A percentile compares a stretch with the other conserved stretches of the same genome.
phyloP scores from a whole-genome alignment of 2,888 invertebrate genomes.

The Melinopterus prodromus region DNA sequence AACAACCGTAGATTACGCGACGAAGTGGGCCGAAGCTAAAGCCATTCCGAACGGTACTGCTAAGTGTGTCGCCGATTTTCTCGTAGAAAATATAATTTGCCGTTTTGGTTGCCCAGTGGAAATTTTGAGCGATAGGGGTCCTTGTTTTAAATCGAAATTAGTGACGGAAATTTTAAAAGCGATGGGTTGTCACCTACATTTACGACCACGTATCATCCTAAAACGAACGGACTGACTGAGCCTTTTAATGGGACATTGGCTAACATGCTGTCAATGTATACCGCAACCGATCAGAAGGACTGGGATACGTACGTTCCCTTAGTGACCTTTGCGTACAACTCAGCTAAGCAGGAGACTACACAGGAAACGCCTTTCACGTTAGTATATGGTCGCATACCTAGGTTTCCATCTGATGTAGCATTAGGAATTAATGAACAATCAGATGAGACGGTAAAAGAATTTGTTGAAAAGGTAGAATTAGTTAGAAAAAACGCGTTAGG shows the following conservation, averaged over 20 bases:
- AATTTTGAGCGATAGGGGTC: conserved; percentile 11
- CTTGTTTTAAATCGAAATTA: neutral
- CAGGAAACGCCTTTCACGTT: neutral
- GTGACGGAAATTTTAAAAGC: conserved; percentile 26
- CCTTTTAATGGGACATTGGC: conserved; percentile 30
- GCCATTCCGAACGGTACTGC: conserved; percentile 29
- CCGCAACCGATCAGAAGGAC: conserved; percentile 12
- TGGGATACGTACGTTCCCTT: neutral
- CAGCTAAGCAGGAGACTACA: neutral
- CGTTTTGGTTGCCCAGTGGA: conserved; percentile 13
- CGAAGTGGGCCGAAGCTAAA: conserved; percentile 32
- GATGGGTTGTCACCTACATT: conserved; percentile 24
- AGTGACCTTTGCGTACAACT: neutral
- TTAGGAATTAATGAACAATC: too few relatives aligned
- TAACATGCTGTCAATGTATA: conserved; percentile 25
- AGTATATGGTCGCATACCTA: neutral
- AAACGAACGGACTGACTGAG: conserved; percentile 32
- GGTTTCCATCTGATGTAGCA: too few relatives aligned
- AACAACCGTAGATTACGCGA: conserved; percentile 31
- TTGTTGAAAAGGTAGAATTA: too few relatives aligned
- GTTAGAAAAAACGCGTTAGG: too few relatives aligned
- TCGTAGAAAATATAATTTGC: conserved; percentile 23
- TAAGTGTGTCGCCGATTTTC: conserved; percentile 27
- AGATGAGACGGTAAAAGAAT: too few relatives aligned
- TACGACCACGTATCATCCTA: conserved; percentile 25